Evolutionary conservation across 1,140 invertebrate species (phyloP).

Genomic region (Leptinotarsa defecta): DNA sequence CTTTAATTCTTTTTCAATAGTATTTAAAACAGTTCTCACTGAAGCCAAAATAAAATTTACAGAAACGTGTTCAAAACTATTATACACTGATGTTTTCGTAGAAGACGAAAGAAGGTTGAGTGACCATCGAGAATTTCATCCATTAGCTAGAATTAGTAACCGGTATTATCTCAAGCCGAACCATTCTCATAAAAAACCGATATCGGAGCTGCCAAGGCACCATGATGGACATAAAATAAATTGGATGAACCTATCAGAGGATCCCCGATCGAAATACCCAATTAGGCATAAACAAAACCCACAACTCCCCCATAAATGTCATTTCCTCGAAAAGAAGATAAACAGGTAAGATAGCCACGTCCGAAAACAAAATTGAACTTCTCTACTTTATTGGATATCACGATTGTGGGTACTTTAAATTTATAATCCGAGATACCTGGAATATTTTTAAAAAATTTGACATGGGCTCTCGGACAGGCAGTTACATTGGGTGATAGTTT

Average conservation of each 20-base stretch:
- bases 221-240: neutral
- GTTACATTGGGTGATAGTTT: conserved; percentile 49
- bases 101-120: too few relatives aligned
- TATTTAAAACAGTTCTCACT: too few relatives aligned
- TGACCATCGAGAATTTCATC: too few relatives aligned
- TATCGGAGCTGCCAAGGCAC: neutral
- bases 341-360: neutral
- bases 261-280: conserved; percentile 8
- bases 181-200: too few relatives aligned
- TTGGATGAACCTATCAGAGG: conserved; percentile 5
- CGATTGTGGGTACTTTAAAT: conserved; percentile 30
- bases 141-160: too few relatives aligned
- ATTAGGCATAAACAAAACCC: conserved; percentile 27
- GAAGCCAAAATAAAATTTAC: too few relatives aligned
- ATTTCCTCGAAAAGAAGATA: conserved; percentile 3
- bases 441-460: conserved; percentile 27
- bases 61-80: too few relatives aligned
- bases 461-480: conserved; percentile 43
- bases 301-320: conserved; percentile 23
- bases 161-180: too few relatives aligned
- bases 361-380: conserved; percentile 6
- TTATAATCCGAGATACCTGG: conserved; percentile 35
- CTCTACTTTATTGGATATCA: conserved; percentile 15
- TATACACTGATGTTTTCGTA: too few relatives aligned
- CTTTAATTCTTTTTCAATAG: too few relatives aligned